Evolutionary conservation across 2,888 invertebrate species (phyloP), one percentile per base, ranked within the genome.

Genomic region (Esperia sulphurella): DNA sequence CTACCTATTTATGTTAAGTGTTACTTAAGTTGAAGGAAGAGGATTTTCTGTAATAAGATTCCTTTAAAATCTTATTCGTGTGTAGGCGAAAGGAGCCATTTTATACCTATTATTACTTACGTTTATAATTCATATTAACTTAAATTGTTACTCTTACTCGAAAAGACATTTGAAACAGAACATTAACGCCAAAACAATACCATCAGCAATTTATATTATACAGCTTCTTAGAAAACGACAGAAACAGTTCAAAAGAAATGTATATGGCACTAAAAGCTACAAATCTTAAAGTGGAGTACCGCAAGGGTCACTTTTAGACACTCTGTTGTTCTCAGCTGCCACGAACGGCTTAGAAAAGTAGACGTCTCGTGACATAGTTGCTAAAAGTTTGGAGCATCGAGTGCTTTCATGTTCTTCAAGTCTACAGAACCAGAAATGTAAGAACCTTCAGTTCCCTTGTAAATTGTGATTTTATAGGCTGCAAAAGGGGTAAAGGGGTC

Each of bases 381-480:
- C 84, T 83, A 79, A 83, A 85, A 87, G 81, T 86, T 85, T 78
- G 75, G 79, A 81, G 79, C 77, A 83, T 84, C 77, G 81, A 86
- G 77, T 71, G 83, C 84, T 85, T 86, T 83, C 72, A 79, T 74
- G 76, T 72, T 76, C n/a, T n/a, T n/a, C 58, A 71, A 79, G 75
- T 67, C 54, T 66, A 67, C 56, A 58, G 48, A 47, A 51, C 53
- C 51, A 50, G 49, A 44, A 12, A 29, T 14, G 45, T 47, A 49
- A 52, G 68, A 65, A 48, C 64, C 14, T 46, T 35, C 5, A 30
- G 21, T 31, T 9, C 12, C 5, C 28, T 9, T 33, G 10, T 3
- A 10, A 33, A 3, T 10, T 1, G 8, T 5, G 3, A 33, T 14
- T 14, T 43, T 33, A 33, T 8, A 43, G 13, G 31, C 37, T 44